Evolutionary conservation across 2,113 vertebrate genomes (phyloP), one percentile per base, ranked within the genome.

Genomic region (Ciconia boyciana): DNA sequence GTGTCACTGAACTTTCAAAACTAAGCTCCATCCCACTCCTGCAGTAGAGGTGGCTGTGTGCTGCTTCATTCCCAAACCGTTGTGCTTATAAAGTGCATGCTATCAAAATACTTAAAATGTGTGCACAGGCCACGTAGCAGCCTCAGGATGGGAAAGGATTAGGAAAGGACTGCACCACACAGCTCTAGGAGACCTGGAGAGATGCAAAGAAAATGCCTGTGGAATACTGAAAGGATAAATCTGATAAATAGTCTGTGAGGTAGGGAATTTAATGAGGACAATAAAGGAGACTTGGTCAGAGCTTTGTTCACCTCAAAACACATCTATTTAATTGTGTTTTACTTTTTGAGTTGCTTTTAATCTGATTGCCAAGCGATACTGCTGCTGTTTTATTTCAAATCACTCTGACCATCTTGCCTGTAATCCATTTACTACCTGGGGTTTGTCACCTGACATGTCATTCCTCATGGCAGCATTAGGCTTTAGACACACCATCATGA

Each of bases 11-110:
- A 68, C 77, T 69, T 79, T 84, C 46, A n/a, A 26, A 94, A 61
- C 60, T 82, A 69, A 87, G 48, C 86, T 96, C 44, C 89, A 76
- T 84, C 94, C 92, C 88, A 94, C 89, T 93, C 78, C 58, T 79
- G 64, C 74, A 64, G 44, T 44, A 88, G 51, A 83, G 91, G 87
- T 28, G 12, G 77, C 48, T 90, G 55, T 34, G 31, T 58, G 78
- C 78, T 91, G 36, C 90, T 66, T 83, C 80, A 82, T 52, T 52
- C 87, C 43, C 72, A 71, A 89, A 60, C 60, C 9, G 1, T 48
- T 12, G 2, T 25, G 24, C 19, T 93, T 29, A 3, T 31, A 10
- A 90, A 80, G 22, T 46, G 17, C 39, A 13, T 34, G 60, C 31
- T 62, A 20, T 34, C 51, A 68, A 77, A 96, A 70, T 65, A 62